These are phyloP conservation scores for Lasiurus borealis DNA, from an alignment of 2,113 vertebrate species.

Conservation along the genomic window DNA sequence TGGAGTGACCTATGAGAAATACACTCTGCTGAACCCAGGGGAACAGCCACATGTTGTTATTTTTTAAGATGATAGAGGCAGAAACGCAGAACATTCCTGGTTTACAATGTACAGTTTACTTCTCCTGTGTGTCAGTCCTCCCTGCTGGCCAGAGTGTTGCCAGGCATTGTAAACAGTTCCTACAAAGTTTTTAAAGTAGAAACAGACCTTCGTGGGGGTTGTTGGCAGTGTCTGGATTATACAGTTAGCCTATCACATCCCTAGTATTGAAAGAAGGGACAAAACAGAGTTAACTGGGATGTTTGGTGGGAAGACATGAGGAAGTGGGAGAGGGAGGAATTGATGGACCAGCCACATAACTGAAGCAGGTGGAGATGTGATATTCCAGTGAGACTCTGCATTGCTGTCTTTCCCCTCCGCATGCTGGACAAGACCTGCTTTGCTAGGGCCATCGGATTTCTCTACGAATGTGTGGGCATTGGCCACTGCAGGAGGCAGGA, in stretches of 20 bases:
- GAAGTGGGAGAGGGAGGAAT: neutral
- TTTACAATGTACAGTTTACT: neutral
- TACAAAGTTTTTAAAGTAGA: neutral
- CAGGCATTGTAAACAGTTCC: neutral
- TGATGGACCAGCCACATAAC: neutral
- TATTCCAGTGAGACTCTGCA: neutral
- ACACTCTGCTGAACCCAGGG: neutral
- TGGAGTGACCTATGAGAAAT: neutral
- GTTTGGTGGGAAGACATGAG: neutral
- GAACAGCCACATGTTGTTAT: neutral
- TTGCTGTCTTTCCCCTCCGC: neutral
- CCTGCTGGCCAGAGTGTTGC: neutral
- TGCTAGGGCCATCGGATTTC: neutral
- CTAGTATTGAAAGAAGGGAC: neutral
- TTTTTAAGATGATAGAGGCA: neutral
- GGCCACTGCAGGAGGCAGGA: neutral
- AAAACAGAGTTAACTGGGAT: neutral
- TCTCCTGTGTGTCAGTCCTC: neutral
- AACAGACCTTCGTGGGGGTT: neutral
- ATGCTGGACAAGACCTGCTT: neutral
- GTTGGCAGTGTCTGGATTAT: neutral
- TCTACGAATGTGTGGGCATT: neutral
- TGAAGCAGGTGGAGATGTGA: neutral
- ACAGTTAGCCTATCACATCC: neutral
- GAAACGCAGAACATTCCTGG: neutral